A percentile compares a stretch with the other conserved stretches of the same genome.
Conservation (phyloP, 2,797 vertebrate species). For the Aplochiton taeniatus region DNA sequence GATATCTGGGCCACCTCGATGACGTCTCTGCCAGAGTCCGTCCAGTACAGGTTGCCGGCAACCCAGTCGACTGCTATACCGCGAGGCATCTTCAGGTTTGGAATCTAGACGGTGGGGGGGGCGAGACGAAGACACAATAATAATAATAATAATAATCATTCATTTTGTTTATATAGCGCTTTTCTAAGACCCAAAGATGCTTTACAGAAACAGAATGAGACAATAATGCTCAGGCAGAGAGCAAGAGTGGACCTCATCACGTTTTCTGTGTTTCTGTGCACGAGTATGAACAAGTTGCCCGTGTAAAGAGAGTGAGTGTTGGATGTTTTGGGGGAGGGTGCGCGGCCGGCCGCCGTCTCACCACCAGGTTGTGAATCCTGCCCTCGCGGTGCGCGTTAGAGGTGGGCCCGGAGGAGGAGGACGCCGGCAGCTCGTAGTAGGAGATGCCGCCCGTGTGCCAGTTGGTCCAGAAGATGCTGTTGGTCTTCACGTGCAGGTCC, state of each 20-base stretch:
- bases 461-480: conserved; percentile 97
- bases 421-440: conserved; percentile 83
- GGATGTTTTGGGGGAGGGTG: neutral
- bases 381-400: conserved; percentile 85
- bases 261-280: neutral
- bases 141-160: too few relatives aligned
- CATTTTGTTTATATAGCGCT: too few relatives aligned
- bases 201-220: too few relatives aligned
- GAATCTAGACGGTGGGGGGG: conserved; percentile 74
- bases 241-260: too few relatives aligned
- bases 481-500: conserved; percentile 92
- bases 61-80: conserved; percentile 98
- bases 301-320: neutral
- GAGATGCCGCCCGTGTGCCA: conserved; percentile 96
- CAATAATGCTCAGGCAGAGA: too few relatives aligned
- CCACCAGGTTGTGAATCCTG: conserved; percentile 85
- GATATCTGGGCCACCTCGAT: conserved; percentile 96
- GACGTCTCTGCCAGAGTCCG: conserved; percentile 92
- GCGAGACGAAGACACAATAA: neutral
- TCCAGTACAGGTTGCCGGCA: conserved; percentile 97
- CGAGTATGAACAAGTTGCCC: neutral
- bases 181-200: too few relatives aligned
- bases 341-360: conserved; percentile 47
- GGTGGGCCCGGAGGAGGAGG: conserved; percentile 69
- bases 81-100: conserved; percentile 92